These are phyloP conservation scores for Lasioglossum villosulum DNA, from an alignment of 2,888 invertebrate genomes.

Conservation along the genomic window DNA sequence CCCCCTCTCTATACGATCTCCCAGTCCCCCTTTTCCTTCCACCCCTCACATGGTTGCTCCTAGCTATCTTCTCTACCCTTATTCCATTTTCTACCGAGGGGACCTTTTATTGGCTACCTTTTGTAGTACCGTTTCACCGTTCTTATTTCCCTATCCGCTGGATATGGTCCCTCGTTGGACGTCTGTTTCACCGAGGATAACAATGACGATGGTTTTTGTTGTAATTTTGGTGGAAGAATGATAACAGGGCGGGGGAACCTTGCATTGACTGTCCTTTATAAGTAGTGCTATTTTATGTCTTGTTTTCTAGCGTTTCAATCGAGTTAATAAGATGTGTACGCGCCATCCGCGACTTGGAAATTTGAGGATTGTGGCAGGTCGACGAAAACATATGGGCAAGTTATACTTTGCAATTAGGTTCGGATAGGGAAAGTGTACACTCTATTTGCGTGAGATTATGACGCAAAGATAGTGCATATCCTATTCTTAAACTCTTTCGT, in stretches of 20 bases:
- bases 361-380: neutral
- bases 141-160: neutral
- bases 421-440: too few relatives aligned
- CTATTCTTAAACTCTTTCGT: too few relatives aligned
- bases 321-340: neutral
- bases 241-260: neutral
- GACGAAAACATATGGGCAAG: neutral
- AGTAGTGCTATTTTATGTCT: neutral
- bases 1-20: constrained; percentile 39
- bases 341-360: neutral
- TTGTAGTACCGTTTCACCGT: constrained; percentile 15
- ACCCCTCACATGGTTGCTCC: constrained; percentile 9
- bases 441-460: too few relatives aligned
- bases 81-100: constrained; percentile 16
- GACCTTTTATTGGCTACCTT: constrained; percentile 25
- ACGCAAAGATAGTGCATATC: too few relatives aligned
- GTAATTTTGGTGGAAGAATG: neutral
- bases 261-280: neutral
- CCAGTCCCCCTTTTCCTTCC: constrained; percentile 15
- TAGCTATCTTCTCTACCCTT: constrained; percentile 24
- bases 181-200: neutral
- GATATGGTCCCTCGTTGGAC: neutral
- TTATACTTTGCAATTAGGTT: too few relatives aligned
- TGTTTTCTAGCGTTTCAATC: neutral
- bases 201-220: neutral